phyloP scores from a whole-genome alignment of 2,113 vertebrate species.

The Osmerus mordax region DNA sequence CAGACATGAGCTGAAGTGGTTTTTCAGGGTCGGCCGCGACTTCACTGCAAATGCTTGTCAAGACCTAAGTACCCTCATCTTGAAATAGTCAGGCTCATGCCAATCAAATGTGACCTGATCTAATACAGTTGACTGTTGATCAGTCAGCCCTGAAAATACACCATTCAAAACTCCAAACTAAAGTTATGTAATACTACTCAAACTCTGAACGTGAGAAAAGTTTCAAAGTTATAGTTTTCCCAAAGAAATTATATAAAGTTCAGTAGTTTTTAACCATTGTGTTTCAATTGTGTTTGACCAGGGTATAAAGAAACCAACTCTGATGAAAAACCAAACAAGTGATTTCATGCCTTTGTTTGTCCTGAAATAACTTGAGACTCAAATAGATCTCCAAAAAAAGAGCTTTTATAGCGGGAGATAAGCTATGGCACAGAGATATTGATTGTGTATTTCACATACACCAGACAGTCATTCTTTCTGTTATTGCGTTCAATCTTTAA shows the following conservation, averaged over 20 bases:
- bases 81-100: neutral
- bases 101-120: neutral
- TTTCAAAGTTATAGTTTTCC: no score
- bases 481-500: no score
- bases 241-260: neutral
- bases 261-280: constrained; percentile 33
- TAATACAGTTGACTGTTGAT: neutral
- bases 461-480: no score
- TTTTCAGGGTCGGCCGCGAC: no score
- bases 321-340: constrained; percentile 6
- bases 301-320: constrained; percentile 28
- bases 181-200: no score
- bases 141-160: no score
- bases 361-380: constrained; percentile 24
- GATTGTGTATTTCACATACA: neutral
- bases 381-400: neutral
- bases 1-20: constrained; percentile 11
- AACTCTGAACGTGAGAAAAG: no score
- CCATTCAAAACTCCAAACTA: no score
- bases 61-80: neutral
- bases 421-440: constrained; percentile 14
- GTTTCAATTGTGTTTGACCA: constrained; percentile 20
- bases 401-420: neutral
- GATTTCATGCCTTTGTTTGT: constrained; percentile 20
- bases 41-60: no score